phyloP scores from a whole-genome alignment of 2,797 vertebrate species.

The Valencia hispanica region DNA sequence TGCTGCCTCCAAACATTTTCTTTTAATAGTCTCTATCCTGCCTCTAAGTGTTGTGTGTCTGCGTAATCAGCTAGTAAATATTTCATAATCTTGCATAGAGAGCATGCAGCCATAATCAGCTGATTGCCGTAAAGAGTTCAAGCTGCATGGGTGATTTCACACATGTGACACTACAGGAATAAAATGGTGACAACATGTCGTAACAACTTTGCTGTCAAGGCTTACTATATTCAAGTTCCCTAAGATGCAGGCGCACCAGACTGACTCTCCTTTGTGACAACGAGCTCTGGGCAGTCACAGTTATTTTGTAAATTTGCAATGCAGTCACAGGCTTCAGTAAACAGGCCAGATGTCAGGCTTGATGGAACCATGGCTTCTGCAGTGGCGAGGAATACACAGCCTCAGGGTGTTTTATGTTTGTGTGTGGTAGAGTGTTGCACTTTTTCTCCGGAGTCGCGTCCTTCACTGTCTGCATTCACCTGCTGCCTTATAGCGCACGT shows the following conservation, averaged over 20 bases:
- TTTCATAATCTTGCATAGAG: slow-evolving; percentile 36
- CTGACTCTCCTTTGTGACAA: slow-evolving; percentile 26
- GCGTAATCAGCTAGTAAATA: slow-evolving; percentile 43
- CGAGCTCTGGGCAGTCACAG: slow-evolving; percentile 34
- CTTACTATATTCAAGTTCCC: background rate
- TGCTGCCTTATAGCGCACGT: slow-evolving; percentile 49
- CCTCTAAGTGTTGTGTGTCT: slow-evolving; percentile 15
- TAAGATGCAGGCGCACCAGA: slow-evolving; percentile 9
- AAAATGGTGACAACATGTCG: slow-evolving; percentile 14
- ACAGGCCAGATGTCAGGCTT: slow-evolving; percentile 53
- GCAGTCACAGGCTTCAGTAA: slow-evolving; percentile 55
- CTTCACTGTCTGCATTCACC: slow-evolving; percentile 71
- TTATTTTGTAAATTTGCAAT: slow-evolving; percentile 48
- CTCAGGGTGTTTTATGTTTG: slow-evolving; percentile 40
- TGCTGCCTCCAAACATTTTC: slow-evolving; percentile 27
- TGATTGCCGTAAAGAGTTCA: slow-evolving; percentile 6
- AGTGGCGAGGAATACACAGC: slow-evolving; percentile 57
- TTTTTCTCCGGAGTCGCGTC: slow-evolving; percentile 62
- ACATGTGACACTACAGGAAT: slow-evolving; percentile 25
- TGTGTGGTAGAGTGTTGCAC: slow-evolving; percentile 31
- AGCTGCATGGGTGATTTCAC: slow-evolving; percentile 31
- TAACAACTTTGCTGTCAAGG: slow-evolving; percentile 19
- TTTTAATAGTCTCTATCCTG: slow-evolving; percentile 16
- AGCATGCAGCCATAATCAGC: slow-evolving; percentile 25
- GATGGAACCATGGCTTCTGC: slow-evolving; percentile 40